Conservation (phyloP, 2,113 vertebrate genomes). For the Columba janthina region DNA sequence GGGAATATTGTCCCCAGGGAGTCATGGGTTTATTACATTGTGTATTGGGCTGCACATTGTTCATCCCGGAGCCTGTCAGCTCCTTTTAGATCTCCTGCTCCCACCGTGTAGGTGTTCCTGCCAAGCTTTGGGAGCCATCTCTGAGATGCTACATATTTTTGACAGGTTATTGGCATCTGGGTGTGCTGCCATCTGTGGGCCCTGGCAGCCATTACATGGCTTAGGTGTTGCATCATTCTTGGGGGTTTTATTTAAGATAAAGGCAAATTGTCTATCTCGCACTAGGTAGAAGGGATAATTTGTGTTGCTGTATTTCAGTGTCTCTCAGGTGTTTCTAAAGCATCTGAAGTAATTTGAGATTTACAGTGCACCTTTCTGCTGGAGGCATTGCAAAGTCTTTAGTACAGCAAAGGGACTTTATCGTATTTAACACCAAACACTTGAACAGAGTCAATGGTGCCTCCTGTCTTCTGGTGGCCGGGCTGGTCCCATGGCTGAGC, state of each 20-base stretch:
- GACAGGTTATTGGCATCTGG: background rate
- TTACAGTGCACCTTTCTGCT: background rate
- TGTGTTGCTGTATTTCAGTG: background rate
- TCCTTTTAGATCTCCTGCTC: background rate
- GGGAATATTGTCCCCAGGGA: accelerated
- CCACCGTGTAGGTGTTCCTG: background rate
- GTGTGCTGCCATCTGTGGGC: background rate
- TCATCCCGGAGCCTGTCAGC: background rate
- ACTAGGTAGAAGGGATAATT: background rate
- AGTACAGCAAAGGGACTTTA: background rate
- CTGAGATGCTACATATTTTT: background rate
- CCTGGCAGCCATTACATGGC: background rate
- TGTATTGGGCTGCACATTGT: background rate
- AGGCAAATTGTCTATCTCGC: background rate
- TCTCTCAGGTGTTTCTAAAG: background rate
- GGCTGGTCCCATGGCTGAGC: background rate
- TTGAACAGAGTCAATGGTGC: accelerated
- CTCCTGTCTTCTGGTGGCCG: background rate
- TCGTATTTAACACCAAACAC: background rate
- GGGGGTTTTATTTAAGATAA: background rate
- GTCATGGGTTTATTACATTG: accelerated
- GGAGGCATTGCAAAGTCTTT: background rate
- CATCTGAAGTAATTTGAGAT: background rate
- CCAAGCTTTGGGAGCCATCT: background rate
- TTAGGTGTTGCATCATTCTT: background rate